Conservation (phyloP, 2,113 vertebrate genomes). For the Electrona antarctica region DNA sequence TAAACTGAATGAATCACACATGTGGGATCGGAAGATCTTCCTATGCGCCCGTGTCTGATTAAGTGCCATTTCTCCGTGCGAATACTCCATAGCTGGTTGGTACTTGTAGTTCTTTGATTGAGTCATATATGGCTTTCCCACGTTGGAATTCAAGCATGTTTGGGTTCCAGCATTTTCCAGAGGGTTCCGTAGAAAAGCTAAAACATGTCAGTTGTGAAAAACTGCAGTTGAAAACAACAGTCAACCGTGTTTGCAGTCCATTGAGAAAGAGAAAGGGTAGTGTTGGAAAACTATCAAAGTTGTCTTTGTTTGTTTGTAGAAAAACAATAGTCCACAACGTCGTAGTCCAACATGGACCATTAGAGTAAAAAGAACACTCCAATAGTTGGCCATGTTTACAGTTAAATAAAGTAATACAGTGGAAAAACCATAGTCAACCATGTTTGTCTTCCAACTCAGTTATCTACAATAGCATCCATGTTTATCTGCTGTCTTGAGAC, state of each 20-base stretch:
- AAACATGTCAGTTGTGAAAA: neutral
- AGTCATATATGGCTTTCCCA: conserved; percentile 25
- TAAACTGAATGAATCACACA: conserved; percentile 1
- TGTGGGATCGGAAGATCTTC: conserved; percentile 1
- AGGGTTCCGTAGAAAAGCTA: conserved; percentile 14
- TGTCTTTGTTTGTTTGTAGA: conserved; percentile 18
- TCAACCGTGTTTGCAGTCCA: neutral
- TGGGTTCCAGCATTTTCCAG: conserved; percentile 28
- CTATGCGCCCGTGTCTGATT: neutral
- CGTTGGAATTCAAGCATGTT: conserved; percentile 11
- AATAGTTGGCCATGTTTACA: conserved; percentile 5
- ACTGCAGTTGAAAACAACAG: neutral
- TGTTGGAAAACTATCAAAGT: conserved; percentile 18
- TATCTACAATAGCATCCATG: conserved; percentile 49
- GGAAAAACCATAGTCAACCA: conserved; percentile 31
- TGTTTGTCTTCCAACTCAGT: too few relatives aligned
- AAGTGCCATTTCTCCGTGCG: neutral
- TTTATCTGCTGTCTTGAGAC: conserved; percentile 78
- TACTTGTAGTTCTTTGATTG: conserved; percentile 1
- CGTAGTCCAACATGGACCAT: conserved; percentile 17
- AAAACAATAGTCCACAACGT: neutral
- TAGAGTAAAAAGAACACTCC: conserved; percentile 18
- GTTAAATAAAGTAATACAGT: neutral
- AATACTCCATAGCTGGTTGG: neutral
- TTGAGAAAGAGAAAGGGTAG: conserved; percentile 1